phyloP scores from a whole-genome alignment of 2,113 vertebrate species.

The Rhinolophus ferrumequinum region DNA sequence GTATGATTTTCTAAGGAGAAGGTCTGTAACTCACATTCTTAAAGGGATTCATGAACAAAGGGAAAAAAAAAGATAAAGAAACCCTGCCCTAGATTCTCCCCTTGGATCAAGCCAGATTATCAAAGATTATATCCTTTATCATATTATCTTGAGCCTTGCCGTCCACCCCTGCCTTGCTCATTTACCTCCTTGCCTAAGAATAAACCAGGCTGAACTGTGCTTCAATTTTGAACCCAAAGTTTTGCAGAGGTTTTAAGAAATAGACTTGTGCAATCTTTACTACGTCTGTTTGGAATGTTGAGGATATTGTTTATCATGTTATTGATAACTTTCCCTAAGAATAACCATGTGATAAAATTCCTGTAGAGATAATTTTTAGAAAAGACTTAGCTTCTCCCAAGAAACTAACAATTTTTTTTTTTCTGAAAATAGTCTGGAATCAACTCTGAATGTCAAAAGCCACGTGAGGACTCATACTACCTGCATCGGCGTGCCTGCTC shows the following conservation, averaged over 20 bases:
- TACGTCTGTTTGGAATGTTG: not conserved
- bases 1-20: not conserved
- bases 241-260: conserved; percentile 1
- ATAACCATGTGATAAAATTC: not conserved
- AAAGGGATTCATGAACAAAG: not conserved
- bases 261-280: not conserved
- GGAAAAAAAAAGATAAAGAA: not conserved
- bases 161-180: not conserved
- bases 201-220: not conserved
- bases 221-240: not conserved
- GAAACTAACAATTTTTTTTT: not conserved
- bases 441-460: not conserved
- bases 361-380: not conserved
- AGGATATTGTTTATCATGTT: not conserved
- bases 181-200: not conserved
- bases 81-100: not conserved
- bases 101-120: not conserved
- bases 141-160: not conserved
- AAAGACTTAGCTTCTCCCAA: not conserved
- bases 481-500: not conserved
- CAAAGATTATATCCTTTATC: not conserved
- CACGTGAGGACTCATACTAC: not conserved
- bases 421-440: not conserved
- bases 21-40: not conserved
- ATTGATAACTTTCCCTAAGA: not conserved